These are phyloP conservation scores for Varanus komodoensis DNA, from an alignment of 2,113 vertebrate species.

Conservation along the genomic window DNA sequence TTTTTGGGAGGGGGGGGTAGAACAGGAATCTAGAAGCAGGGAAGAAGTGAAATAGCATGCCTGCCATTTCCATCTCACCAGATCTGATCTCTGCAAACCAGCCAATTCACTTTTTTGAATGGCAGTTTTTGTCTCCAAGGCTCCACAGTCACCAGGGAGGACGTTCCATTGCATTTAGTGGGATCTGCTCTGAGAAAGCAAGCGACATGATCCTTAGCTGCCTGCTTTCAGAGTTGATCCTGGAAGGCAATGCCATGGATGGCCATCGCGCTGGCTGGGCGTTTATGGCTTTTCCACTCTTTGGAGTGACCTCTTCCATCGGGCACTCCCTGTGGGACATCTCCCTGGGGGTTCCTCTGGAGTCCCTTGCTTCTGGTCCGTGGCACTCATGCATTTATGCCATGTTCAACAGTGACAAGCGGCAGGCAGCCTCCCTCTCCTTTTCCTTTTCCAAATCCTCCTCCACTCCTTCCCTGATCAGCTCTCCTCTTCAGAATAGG, in stretches of 20 bases:
- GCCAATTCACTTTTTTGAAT: not conserved
- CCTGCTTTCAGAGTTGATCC: not conserved
- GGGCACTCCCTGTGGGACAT: not conserved
- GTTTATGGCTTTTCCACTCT: not conserved
- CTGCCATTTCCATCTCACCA: not conserved
- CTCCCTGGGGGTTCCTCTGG: not conserved
- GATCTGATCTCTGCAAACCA: not conserved
- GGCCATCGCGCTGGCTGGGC: not conserved
- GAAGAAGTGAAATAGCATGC: not conserved
- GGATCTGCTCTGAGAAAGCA: not conserved
- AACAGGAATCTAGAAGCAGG: not conserved
- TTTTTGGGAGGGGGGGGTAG: not conserved
- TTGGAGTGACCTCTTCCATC: not conserved
- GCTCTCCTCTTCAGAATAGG: not conserved
- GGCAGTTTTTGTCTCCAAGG: not conserved
- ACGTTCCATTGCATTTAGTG: not conserved
- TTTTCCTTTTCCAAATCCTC: not conserved
- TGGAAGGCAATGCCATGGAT: not conserved
- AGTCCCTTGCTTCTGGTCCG: not conserved
- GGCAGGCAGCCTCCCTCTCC: not conserved
- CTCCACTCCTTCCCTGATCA: not conserved
- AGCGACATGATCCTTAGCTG: not conserved
- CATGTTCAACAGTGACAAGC: too few relatives aligned
- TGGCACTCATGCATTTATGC: not conserved
- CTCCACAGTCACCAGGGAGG: not conserved